phyloP scores from a whole-genome alignment of 2,113 vertebrate species.

The Nematolebias whitei region DNA sequence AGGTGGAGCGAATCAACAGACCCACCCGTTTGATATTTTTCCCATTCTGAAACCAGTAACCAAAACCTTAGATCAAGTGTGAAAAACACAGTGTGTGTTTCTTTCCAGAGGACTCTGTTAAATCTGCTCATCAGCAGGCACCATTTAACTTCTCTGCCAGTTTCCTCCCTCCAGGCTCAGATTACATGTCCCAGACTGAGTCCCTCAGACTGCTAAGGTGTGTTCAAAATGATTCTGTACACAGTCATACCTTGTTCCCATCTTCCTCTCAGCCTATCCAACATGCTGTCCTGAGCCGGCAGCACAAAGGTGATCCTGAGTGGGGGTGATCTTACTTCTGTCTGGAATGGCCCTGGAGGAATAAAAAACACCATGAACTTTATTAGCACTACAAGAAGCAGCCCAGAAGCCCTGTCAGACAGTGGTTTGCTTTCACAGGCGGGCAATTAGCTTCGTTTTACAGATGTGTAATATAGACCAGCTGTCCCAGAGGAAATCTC shows the following conservation, averaged over 20 bases:
- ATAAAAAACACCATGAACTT: conserved; percentile 69
- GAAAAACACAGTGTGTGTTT: conserved; percentile 14
- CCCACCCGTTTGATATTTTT: too few relatives aligned
- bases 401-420: conserved; percentile 64
- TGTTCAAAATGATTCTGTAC: conserved; percentile 51
- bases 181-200: conserved; percentile 46
- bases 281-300: conserved; percentile 25
- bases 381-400: conserved; percentile 70
- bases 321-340: conserved; percentile 56
- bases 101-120: conserved; percentile 34
- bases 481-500: conserved; percentile 68
- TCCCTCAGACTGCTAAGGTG: conserved; percentile 47
- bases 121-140: conserved; percentile 65
- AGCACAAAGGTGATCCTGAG: conserved; percentile 40
- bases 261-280: conserved; percentile 40
- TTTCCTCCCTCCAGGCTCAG: conserved; percentile 58
- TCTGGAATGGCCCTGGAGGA: conserved; percentile 57
- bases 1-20: too few relatives aligned
- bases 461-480: conserved; percentile 73
- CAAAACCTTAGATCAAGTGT: too few relatives aligned
- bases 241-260: conserved; percentile 49
- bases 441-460: conserved; percentile 77
- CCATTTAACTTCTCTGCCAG: conserved; percentile 59
- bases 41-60: too few relatives aligned
- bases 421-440: conserved; percentile 60